Base-by-base conservation (phyloP, 2,888 invertebrate genomes). In the Euproctis similis region DNA sequence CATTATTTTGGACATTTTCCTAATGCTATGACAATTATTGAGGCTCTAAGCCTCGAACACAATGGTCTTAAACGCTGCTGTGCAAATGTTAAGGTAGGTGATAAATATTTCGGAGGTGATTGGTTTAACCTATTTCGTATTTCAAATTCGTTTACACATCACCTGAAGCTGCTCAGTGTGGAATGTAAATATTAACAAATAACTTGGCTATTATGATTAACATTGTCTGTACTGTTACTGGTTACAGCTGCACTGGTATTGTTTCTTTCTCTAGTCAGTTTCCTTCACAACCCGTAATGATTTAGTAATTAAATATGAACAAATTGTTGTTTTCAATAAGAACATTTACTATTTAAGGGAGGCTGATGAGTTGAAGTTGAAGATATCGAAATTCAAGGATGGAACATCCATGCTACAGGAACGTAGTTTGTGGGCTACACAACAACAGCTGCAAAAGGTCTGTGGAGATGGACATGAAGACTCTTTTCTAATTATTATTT, bases 41-140 rank as follows among this genome's bases (percentile, higher is more conserved):
- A 80, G 81, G 84, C 80, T 69, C 51, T 70, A 64, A 64, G 82
- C 84, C 81, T 82, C 78, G 61, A 59, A 68, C 67, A 87, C 76
- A 75, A 91, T 91, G 91, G 91, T 90, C 69, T 85, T 90, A 76
- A 91, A 90, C 74, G 90, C 90, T 62, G 91, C 91, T 67, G 88
- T 90, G 54, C 90, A 91, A 80, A 90, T 91, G 77, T 81, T 91
- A 51, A 89, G 90, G 91, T 91, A 76, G 77, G 85, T 74, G 26
- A 36, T n/a, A 29, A 29, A 32, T 24, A 8, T 23, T n/a, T n/a
- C n/a, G n/a, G n/a, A n/a, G n/a, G 8, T 21, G n/a, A 17, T 34
- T 21, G 8, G 14, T 34, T 26, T 46, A 44, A 50, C 50, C 49
- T 45, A 33, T 38, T 31, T 43, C 29, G 13, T 23, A 51, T 37